Evolutionary conservation across 2,113 vertebrate genomes (phyloP).

Genomic region (Dendropsophus ebraccatus): DNA sequence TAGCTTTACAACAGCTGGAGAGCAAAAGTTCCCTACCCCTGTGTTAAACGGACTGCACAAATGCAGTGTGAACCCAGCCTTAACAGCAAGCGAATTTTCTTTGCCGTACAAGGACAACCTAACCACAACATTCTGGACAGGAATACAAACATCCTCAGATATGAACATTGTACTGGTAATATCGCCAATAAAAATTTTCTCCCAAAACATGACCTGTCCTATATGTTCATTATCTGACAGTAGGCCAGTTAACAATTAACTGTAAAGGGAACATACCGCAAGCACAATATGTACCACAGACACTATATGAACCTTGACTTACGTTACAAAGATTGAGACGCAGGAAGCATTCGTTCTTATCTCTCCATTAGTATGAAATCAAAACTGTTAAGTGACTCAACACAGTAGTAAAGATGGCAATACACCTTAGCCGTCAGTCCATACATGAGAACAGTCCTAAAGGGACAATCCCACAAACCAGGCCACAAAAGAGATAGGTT

Average conservation of each 20-base stretch:
- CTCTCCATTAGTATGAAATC: neutral
- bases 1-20: too few relatives aligned
- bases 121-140: neutral
- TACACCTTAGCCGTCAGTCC: neutral
- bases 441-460: too few relatives aligned
- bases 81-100: too few relatives aligned
- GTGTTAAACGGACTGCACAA: too few relatives aligned
- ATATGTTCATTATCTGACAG: conserved; percentile 7
- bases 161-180: conserved; percentile 4
- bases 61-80: too few relatives aligned
- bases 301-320: conserved; percentile 15
- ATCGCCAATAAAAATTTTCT: conserved; percentile 2
- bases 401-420: neutral
- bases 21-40: too few relatives aligned
- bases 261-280: conserved; percentile 10
- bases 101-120: neutral
- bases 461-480: too few relatives aligned
- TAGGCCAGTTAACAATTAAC: conserved; percentile 34
- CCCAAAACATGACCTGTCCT: neutral
- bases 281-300: conserved; percentile 12
- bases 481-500: too few relatives aligned
- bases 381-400: neutral
- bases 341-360: conserved; percentile 23
- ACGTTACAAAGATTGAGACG: neutral
- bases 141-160: neutral